Percentiles rank a stretch among this genome's conserved stretches.
These are phyloP conservation scores for Argentina silus DNA, from an alignment of 2,797 vertebrate genomes.

Conservation along the genomic window DNA sequence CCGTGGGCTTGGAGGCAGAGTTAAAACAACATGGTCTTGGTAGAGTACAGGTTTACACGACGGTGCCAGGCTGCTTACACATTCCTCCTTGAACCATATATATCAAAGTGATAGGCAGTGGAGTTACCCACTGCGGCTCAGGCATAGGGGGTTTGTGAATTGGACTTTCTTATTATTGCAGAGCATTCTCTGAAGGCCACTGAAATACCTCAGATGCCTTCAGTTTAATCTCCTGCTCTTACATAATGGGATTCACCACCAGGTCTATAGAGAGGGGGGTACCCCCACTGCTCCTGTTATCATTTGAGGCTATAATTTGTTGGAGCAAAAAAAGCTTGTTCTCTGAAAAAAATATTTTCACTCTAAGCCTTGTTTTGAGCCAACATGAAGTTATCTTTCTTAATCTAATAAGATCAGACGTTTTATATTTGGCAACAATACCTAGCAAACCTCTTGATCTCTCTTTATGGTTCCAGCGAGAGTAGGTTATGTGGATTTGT, in stretches of 20 bases:
- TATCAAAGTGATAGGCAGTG: constrained; percentile 62
- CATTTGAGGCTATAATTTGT: constrained; percentile 5
- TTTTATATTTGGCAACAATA: constrained; percentile 21
- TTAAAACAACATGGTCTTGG: constrained; percentile 46
- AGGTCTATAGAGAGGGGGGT: constrained; percentile 54
- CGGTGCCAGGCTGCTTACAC: constrained; percentile 41
- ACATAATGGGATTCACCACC: constrained; percentile 74
- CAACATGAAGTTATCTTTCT: constrained; percentile 8
- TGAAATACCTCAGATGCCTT: constrained; percentile 75
- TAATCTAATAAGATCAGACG: constrained; percentile 9
- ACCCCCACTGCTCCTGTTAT: constrained; percentile 42
- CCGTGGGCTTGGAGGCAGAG: constrained; percentile 34
- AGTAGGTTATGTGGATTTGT: constrained; percentile 13
- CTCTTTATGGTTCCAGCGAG: constrained; percentile 27
- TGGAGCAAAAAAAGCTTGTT: neutral
- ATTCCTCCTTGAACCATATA: constrained; percentile 43
- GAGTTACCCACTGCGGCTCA: constrained; percentile 45
- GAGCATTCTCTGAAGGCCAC: constrained; percentile 48
- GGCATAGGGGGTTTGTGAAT: constrained; percentile 43
- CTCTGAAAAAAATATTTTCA: neutral
- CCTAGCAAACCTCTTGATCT: constrained; percentile 34
- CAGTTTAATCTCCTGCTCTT: constrained; percentile 75
- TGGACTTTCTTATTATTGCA: constrained; percentile 64
- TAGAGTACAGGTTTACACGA: constrained; percentile 33
- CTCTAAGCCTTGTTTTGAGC: constrained; percentile 6